A percentile compares a stretch with the other conserved stretches of the same genome.
Conservation (phyloP, 2,113 vertebrate species). For the Panurus biarmicus region DNA sequence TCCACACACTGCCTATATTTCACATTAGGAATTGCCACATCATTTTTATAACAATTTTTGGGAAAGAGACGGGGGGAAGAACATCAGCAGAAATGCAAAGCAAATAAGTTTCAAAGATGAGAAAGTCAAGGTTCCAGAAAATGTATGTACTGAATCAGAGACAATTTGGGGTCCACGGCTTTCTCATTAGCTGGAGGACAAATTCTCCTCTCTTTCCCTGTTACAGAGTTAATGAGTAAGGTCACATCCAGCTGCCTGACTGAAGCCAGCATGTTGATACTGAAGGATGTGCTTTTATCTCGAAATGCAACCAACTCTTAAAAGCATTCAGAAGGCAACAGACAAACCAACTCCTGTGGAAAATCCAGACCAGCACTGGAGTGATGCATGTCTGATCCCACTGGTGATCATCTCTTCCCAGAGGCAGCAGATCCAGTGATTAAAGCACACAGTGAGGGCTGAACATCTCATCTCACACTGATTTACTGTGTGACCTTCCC, state of each 20-base stretch:
- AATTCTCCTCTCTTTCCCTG: not conserved
- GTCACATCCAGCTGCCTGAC: not conserved
- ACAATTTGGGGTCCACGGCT: not conserved
- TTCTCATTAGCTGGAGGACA: constrained; percentile 12
- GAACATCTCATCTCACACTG: not conserved
- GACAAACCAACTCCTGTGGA: not conserved
- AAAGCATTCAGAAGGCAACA: not conserved
- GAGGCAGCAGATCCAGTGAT: not conserved
- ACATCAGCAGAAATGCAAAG: not conserved
- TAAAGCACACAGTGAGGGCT: not conserved
- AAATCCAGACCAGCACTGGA: not conserved
- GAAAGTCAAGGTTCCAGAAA: not conserved
- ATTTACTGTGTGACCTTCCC: not conserved
- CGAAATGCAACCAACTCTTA: not conserved
- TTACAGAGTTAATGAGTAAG: constrained; percentile 2
- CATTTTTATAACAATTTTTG: not conserved
- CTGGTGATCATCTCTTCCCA: not conserved
- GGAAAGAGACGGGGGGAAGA: not conserved
- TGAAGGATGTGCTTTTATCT: not conserved
- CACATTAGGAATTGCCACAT: not conserved
- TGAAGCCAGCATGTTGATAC: not conserved
- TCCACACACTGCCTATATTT: not conserved
- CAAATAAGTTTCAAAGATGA: not conserved
- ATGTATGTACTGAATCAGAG: not conserved
- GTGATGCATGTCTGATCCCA: not conserved